These are phyloP conservation scores for Piaya cayana DNA, from an alignment of 2,113 vertebrate species.

Conservation along the genomic window DNA sequence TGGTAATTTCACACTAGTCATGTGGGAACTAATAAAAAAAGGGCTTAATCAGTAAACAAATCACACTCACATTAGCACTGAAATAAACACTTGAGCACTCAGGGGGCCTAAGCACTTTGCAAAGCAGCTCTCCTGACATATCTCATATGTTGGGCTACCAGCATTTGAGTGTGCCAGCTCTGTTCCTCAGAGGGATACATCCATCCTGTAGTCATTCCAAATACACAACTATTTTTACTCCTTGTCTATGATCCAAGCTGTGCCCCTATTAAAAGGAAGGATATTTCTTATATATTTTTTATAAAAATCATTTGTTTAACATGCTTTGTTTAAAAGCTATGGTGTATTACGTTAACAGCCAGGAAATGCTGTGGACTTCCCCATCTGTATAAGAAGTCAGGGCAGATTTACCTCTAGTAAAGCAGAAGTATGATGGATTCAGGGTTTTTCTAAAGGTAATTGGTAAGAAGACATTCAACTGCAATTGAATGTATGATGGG, in stretches of 20 bases:
- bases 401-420: neutral
- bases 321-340: neutral
- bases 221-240: neutral
- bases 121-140: neutral
- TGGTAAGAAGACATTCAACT: neutral
- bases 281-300: neutral
- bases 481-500: neutral
- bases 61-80: neutral
- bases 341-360: neutral
- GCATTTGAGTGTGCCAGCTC: neutral
- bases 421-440: neutral
- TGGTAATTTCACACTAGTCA: neutral
- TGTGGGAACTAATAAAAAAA: neutral
- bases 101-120: fast-evolving
- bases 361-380: neutral
- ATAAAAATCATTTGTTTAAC: neutral
- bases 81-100: neutral
- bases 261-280: neutral
- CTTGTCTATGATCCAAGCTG: neutral
- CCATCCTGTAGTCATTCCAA: neutral
- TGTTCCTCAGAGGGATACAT: neutral
- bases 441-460: neutral
- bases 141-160: neutral
- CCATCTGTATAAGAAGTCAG: neutral
- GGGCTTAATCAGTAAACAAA: neutral